A percentile compares a stretch with the other conserved stretches of the same genome.
These are phyloP conservation scores for Sebastolobus alascanus DNA, from an alignment of 2,797 vertebrate genomes.

Conservation along the genomic window DNA sequence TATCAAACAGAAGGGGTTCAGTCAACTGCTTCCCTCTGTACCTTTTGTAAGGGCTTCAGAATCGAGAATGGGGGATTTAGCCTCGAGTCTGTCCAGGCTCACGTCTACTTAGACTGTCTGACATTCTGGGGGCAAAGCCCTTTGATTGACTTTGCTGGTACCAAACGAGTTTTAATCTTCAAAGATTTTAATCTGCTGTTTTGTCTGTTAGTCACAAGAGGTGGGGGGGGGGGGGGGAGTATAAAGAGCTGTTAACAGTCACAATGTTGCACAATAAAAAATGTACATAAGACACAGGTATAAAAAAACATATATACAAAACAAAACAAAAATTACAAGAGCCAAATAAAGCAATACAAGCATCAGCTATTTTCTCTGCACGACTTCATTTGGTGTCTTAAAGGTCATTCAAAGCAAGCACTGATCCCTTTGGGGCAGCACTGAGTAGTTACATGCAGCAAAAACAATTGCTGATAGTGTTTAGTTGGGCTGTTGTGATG, in stretches of 20 bases:
- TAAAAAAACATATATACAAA: slow-evolving; percentile 68
- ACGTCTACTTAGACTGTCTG: slow-evolving; percentile 83
- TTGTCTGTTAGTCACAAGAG: slow-evolving; percentile 82
- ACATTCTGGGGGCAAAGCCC: slow-evolving; percentile 78
- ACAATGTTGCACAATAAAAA: slow-evolving; percentile 61
- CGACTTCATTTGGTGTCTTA: slow-evolving; percentile 77
- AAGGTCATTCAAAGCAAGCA: slow-evolving; percentile 80
- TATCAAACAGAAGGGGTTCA: slow-evolving; percentile 56
- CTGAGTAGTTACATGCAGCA: slow-evolving; percentile 65
- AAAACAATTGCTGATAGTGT: slow-evolving; percentile 53
- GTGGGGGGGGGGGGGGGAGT: slow-evolving; percentile 19
- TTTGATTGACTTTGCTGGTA: slow-evolving; percentile 80
- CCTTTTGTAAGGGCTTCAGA: slow-evolving; percentile 61
- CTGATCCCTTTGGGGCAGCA: slow-evolving; percentile 71
- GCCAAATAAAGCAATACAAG: slow-evolving; percentile 73
- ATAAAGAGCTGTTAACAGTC: slow-evolving; percentile 71
- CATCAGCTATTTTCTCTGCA: slow-evolving; percentile 65
- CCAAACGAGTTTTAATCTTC: slow-evolving; percentile 84
- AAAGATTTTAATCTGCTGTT: slow-evolving; percentile 84
- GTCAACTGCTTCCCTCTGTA: slow-evolving; percentile 62
- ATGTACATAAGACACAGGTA: slow-evolving; percentile 49
- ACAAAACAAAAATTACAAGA: slow-evolving; percentile 54
- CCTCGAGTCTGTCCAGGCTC: slow-evolving; percentile 72
- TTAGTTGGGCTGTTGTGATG: slow-evolving; percentile 48
- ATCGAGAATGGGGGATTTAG: slow-evolving; percentile 72